phyloP scores from a whole-genome alignment of 1,140 invertebrate genomes.

The Ctenoplectra terminalis region DNA sequence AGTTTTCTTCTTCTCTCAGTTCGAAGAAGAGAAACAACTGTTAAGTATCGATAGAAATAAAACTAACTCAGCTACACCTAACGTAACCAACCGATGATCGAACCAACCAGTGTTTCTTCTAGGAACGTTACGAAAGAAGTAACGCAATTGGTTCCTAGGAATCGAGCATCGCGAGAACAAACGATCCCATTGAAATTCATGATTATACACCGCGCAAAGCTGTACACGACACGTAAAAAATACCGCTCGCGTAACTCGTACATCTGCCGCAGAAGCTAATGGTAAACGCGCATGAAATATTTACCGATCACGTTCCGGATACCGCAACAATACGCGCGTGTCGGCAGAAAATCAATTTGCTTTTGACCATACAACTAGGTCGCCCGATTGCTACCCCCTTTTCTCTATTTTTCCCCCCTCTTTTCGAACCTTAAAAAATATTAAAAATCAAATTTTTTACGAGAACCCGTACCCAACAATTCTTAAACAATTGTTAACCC shows the following conservation, averaged over 20 bases:
- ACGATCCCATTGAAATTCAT: constrained; percentile 37
- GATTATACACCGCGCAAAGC: constrained; percentile 30
- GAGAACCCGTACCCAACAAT: neutral
- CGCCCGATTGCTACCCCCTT: neutral
- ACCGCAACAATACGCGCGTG: neutral
- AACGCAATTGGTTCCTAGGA: constrained; percentile 36
- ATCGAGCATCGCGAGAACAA: constrained; percentile 23
- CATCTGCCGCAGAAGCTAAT: constrained; percentile 32
- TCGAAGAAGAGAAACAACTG: neutral
- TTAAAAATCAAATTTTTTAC: too few relatives aligned
- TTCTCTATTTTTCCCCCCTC: neutral
- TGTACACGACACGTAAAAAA: constrained; percentile 25
- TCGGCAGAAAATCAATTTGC: constrained; percentile 21
- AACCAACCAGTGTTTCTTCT: neutral
- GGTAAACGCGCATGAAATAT: constrained; percentile 34
- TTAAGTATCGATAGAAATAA: neutral
- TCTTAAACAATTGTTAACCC: too few relatives aligned
- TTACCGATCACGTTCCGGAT: neutral
- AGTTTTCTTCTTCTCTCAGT: neutral
- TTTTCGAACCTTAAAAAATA: too few relatives aligned
- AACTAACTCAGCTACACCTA: neutral
- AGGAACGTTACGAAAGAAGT: constrained; percentile 18
- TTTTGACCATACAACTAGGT: neutral
- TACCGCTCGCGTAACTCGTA: constrained; percentile 31
- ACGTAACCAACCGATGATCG: neutral